Conservation (phyloP, 2,888 invertebrate species). For the Pycnomerus fuliginosus region DNA sequence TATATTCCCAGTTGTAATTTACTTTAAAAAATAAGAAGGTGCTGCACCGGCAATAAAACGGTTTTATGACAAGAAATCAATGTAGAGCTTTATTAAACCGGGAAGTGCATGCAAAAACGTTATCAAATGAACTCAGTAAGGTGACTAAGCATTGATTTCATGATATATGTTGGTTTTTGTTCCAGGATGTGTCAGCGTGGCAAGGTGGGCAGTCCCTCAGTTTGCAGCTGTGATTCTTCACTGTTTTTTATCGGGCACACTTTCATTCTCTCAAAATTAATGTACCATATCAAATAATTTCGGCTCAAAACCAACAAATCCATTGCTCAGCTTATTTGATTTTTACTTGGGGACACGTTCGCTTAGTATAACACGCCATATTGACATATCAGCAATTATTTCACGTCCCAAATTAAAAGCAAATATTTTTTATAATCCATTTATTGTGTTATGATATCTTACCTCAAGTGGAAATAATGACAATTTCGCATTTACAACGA, state of each 20-base stretch:
- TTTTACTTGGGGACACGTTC: too few species aligned
- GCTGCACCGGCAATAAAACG: constrained; percentile 5
- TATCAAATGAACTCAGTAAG: constrained; percentile 12
- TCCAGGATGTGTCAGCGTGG: constrained; percentile 51
- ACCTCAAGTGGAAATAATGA: constrained; percentile 3
- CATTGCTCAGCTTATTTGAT: constrained; percentile 35
- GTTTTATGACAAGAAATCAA: constrained; percentile 14
- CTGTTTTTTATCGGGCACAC: constrained; percentile 45
- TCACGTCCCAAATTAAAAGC: constrained; percentile 16
- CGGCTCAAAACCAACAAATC: constrained; percentile 34
- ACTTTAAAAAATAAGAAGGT: constrained; percentile 5
- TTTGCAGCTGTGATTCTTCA: constrained; percentile 50
- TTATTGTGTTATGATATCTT: constrained; percentile 23
- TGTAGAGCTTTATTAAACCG: constrained; percentile 9
- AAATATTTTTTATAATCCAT: constrained; percentile 17
- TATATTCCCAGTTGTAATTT: constrained; percentile 1
- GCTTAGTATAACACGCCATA: constrained; percentile 9
- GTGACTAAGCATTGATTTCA: constrained; percentile 20
- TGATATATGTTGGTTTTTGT: constrained; percentile 39
- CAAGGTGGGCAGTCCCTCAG: constrained; percentile 48
- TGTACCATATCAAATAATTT: constrained; percentile 38
- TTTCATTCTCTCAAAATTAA: constrained; percentile 45
- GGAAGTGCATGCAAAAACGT: constrained; percentile 13
- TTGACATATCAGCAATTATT: constrained; percentile 19
- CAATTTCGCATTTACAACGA: constrained; percentile 13